Percentiles rank a stretch among this genome's conserved stretches.
These are phyloP conservation scores for Stichodactyla mertensii DNA, from an alignment of 64 coral and sea anemone genomes.

Conservation along the genomic window DNA sequence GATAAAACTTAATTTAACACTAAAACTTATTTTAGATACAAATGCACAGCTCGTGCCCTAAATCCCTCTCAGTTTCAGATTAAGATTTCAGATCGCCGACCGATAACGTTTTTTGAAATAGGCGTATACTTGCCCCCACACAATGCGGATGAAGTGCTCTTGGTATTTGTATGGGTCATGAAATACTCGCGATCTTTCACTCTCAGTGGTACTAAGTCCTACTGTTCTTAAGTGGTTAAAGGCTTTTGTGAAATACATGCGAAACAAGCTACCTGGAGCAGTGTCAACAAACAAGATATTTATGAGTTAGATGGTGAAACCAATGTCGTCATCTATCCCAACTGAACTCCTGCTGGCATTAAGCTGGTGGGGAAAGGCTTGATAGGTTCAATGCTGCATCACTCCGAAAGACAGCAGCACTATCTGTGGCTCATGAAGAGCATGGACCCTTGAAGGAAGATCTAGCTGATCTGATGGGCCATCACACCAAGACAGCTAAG, in stretches of 20 bases:
- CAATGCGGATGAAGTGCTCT: neutral
- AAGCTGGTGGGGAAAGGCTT: neutral
- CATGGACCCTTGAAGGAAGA: conserved; percentile 48
- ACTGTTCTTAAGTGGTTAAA: too few relatives aligned
- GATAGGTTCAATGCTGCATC: conserved; percentile 28
- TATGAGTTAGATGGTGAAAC: conserved; percentile 10
- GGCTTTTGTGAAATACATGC: too few relatives aligned
- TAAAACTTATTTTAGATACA: too few relatives aligned
- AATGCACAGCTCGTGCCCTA: too few relatives aligned
- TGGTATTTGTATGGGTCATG: conserved; percentile 40
- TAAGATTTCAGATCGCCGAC: too few relatives aligned
- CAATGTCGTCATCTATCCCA: conserved; percentile 29
- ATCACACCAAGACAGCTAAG: conserved; percentile 57
- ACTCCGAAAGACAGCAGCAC: conserved; percentile 7
- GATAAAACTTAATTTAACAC: too few relatives aligned
- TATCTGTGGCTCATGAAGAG: conserved; percentile 4
- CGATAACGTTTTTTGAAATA: too few relatives aligned
- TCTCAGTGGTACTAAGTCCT: neutral
- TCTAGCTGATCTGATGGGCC: conserved; percentile 57
- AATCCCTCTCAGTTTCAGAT: too few relatives aligned
- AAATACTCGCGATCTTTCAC: conserved; percentile 12
- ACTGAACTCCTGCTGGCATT: too few relatives aligned
- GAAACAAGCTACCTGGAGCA: too few relatives aligned
- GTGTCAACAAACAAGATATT: neutral
- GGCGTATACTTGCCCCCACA: too few relatives aligned